Conservation (phyloP, 2,888 invertebrate species). For the Trachelus troglodyta region DNA sequence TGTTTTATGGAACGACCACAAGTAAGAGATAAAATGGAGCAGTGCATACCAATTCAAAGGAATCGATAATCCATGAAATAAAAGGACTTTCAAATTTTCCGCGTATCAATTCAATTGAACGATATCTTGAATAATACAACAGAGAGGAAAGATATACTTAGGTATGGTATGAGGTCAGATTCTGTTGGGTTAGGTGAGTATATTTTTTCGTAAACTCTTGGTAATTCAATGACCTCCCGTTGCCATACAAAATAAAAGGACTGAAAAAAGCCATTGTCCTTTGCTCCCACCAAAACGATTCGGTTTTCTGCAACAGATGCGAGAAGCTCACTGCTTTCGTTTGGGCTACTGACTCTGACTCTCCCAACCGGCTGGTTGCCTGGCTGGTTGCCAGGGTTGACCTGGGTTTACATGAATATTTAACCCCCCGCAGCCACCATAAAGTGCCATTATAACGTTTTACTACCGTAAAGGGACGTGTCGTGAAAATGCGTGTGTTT, state of each 20-base stretch:
- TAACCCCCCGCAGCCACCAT: slow-evolving; percentile 8
- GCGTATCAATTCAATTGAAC: background rate
- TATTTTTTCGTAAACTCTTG: too few species aligned
- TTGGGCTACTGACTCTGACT: too few species aligned
- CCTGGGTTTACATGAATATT: slow-evolving; percentile 10
- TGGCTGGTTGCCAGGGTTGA: too few species aligned
- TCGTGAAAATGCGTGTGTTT: too few species aligned
- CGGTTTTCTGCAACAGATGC: too few species aligned
- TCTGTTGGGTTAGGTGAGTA: background rate
- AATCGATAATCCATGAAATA: background rate
- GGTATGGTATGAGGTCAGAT: background rate
- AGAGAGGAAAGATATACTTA: background rate
- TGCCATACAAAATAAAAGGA: too few species aligned
- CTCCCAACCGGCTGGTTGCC: too few species aligned
- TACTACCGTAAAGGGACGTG: slow-evolving; percentile 15
- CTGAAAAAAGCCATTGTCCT: too few species aligned
- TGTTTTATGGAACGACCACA: background rate
- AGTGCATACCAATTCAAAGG: background rate
- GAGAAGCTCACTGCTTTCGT: too few species aligned
- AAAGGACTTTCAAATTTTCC: background rate
- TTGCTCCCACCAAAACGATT: too few species aligned
- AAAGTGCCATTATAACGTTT: slow-evolving; percentile 18
- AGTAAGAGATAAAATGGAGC: background rate
- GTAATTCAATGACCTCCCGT: too few species aligned
- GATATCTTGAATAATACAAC: background rate